Percentiles rank a stretch among this genome's conserved stretches.
Evolutionary conservation across 2,797 vertebrate species (phyloP).

Genomic region (Mallotus villosus): DNA sequence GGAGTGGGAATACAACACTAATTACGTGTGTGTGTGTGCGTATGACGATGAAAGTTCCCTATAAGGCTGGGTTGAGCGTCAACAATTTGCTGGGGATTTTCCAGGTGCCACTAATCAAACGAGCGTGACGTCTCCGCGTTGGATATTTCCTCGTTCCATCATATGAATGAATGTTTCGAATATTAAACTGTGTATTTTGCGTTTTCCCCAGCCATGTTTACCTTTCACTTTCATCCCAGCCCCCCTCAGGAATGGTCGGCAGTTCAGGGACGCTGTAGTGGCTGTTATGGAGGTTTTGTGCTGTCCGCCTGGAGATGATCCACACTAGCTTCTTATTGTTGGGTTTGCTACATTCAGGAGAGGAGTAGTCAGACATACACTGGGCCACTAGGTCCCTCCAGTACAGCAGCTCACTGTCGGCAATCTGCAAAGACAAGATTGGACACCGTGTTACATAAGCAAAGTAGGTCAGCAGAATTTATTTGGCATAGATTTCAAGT

Average conservation of each 20-base stretch:
- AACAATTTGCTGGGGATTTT: constrained; percentile 1
- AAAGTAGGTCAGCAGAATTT: constrained; percentile 2
- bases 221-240: constrained; percentile 88
- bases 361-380: constrained; percentile 91
- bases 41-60: neutral
- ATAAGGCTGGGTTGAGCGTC: neutral
- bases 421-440: constrained; percentile 77
- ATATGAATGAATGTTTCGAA: constrained; percentile 2
- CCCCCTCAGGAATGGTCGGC: constrained; percentile 91
- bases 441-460: constrained; percentile 44
- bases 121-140: too few relatives aligned
- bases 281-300: constrained; percentile 90
- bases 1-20: neutral
- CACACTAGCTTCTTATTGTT: constrained; percentile 93
- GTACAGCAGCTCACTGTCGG: constrained; percentile 81
- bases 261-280: constrained; percentile 89
- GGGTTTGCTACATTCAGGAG: constrained; percentile 93
- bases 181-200: neutral
- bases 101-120: neutral
- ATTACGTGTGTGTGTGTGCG: too few relatives aligned
- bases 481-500: constrained; percentile 17
- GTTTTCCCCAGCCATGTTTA: constrained; percentile 47
- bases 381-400: constrained; percentile 90
- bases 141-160: too few relatives aligned
- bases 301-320: constrained; percentile 93